Evolutionary conservation across 2,797 vertebrate species (phyloP), one percentile per base, ranked within the genome.

Genomic region (Liparis tanakae): DNA sequence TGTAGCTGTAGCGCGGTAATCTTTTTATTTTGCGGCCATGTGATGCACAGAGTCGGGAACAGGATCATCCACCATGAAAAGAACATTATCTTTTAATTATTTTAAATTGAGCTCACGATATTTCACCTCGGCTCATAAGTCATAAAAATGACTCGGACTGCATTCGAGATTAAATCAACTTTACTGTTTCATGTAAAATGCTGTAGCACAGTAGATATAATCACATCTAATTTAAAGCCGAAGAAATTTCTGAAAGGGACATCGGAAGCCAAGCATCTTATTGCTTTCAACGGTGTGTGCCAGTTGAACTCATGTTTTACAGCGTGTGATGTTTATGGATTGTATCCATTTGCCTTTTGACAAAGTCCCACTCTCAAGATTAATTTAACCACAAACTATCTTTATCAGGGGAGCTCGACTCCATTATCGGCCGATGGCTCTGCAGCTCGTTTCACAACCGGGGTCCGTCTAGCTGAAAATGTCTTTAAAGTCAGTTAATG

Each of bases 1-100:
- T 72, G 59, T 34, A 56, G 33, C 86, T 85, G 69, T 62, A 74
- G 67, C 34, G 63, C 20, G 61, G 33, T 63, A 46, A 78, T 78
- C 41, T 72, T 58, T 56, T 69, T 30, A 30, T 30, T 25, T 25
- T n/a, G 25, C 20, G n/a, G 36, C 61, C 17, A 7, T 63, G 46
- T 64, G 56, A 73, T 53, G 59, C 9, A 17, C 9, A 17, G 39
- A 18, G 39, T 51, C 43, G 54, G 61, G 70, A 34, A 2, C 48
- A 6, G 18, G 57, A 53, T 70, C 8, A 62, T 25, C 53, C 51
- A 53, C n/a, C 66, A n/a, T 65, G 61, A 76, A 72, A 51, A 61
- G 14, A 39, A 50, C n/a, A 61, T 51, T 25, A 33, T 66, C 30
- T 36, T 55, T 34, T 15, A 53, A 53, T 53, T 53, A 53, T 4